Evolutionary conservation across 2,888 invertebrate species (phyloP), one percentile per base, ranked within the genome.

Genomic region (Drosophila maculinotata): DNA sequence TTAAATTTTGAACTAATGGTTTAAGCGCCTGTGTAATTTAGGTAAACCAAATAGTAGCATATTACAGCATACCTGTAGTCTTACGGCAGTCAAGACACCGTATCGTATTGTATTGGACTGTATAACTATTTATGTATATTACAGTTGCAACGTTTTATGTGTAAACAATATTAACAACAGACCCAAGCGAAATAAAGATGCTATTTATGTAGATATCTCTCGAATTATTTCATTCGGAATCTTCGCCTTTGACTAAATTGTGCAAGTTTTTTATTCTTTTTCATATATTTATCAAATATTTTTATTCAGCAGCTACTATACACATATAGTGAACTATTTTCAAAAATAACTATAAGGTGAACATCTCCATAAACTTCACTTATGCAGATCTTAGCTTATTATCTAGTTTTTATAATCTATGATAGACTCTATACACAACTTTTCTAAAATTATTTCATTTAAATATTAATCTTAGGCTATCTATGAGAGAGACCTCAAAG

Each of bases 111-210:
- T 36, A 72, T 62, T 67, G 68, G 26, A 71, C 60, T 56, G 42
- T 69, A 69, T 59, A 74, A 56, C 51, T 75, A 73, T 65, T 52
- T 56, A 65, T 66, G 30, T 73, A 66, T 72, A 71, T 69, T 76
- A 64, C 70, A 57, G 67, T 66, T 80, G 74, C 67, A 81, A 69
- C 48, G 56, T 79, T 81, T 73, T 82, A 79, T 69, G 79, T 79
- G 73, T 70, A 58, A 77, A 69, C 41, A 64, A 56, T 56, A 74
- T 45, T 56, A 74, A 63, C 54, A 66, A 70, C 30, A 44, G 36
- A 62, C 56, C 60, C 73, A 76, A 76, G 73, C 70, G 63, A 76
- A 81, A 85, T 79, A 80, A 76, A 71, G 69, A 70, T 69, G 64
- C 65, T 74, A 75, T 81, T 86, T 86, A 70, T 85, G 69, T 81